Evolutionary conservation across 2,888 invertebrate genomes (phyloP).

Genomic region (Empis livida): DNA sequence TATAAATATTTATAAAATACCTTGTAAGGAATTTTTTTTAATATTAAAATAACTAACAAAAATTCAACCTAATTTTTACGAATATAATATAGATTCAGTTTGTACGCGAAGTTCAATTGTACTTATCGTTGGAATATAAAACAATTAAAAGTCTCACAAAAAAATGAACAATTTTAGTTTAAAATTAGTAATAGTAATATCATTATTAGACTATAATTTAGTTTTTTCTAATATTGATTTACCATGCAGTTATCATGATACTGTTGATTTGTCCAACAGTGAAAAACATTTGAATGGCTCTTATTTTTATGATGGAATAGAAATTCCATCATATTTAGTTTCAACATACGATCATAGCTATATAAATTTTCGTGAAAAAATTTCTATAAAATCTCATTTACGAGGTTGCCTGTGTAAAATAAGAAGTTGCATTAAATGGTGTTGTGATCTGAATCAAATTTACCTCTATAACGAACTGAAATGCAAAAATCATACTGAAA

Average conservation of each 20-base stretch:
- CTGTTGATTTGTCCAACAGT: constrained; percentile 16
- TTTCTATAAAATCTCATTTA: constrained; percentile 19
- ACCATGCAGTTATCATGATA: constrained; percentile 19
- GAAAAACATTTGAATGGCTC: constrained; percentile 15
- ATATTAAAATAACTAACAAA: too few species aligned
- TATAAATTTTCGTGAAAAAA: constrained; percentile 19
- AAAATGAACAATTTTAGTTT: too few species aligned
- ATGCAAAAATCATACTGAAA: background rate
- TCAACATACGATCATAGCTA: constrained; percentile 20
- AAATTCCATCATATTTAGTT: constrained; percentile 15
- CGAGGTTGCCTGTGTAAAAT: constrained; percentile 22
- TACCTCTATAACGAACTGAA: background rate
- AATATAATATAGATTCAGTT: too few species aligned
- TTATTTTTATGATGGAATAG: constrained; percentile 16
- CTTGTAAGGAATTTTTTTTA: too few species aligned
- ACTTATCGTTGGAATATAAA: too few species aligned
- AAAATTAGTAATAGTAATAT: too few species aligned
- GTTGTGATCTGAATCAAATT: background rate
- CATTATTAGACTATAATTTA: too few species aligned
- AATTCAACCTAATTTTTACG: too few species aligned
- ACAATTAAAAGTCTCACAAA: too few species aligned
- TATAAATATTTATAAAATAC: too few species aligned
- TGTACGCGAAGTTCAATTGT: too few species aligned
- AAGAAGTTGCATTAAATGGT: background rate
- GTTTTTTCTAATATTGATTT: too few species aligned